Evolutionary conservation across 2,113 vertebrate species (phyloP).

Genomic region (Coracopsis vasa): DNA sequence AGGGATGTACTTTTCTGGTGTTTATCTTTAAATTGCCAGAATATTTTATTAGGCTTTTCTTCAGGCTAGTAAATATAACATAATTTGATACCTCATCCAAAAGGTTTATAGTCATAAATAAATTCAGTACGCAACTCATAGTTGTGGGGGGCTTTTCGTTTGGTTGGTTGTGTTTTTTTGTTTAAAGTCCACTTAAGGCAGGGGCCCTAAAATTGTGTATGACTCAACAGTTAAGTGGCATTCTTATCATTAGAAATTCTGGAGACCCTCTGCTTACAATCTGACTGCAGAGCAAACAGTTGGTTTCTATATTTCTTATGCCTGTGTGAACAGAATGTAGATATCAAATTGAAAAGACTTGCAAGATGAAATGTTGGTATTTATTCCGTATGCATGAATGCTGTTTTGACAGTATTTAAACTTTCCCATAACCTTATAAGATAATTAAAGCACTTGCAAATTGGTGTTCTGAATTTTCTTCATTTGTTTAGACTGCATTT

Average conservation of each 20-base stretch:
- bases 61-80: not conserved
- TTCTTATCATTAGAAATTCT: not conserved
- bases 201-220: not conserved
- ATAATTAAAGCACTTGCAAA: not conserved
- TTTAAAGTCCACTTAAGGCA: not conserved
- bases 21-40: not conserved
- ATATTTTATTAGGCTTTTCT: constrained; percentile 30
- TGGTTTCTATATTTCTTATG: not conserved
- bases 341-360: not conserved
- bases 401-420: not conserved
- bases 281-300: not conserved
- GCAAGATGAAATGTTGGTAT: not conserved
- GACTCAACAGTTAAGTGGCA: not conserved
- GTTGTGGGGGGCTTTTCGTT: not conserved
- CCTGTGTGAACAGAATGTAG: not conserved
- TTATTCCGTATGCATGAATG: not conserved
- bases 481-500: not conserved
- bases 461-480: not conserved
- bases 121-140: not conserved
- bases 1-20: not conserved
- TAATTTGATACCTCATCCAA: not conserved
- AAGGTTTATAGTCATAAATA: not conserved
- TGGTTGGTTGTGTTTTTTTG: not conserved
- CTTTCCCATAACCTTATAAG: not conserved
- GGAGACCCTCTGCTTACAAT: not conserved